Evolutionary conservation across 37 sponge, comb jelly and placozoan genomes (phyloP), one percentile per base, ranked within the genome.

Genomic region (Geodia barretti): DNA sequence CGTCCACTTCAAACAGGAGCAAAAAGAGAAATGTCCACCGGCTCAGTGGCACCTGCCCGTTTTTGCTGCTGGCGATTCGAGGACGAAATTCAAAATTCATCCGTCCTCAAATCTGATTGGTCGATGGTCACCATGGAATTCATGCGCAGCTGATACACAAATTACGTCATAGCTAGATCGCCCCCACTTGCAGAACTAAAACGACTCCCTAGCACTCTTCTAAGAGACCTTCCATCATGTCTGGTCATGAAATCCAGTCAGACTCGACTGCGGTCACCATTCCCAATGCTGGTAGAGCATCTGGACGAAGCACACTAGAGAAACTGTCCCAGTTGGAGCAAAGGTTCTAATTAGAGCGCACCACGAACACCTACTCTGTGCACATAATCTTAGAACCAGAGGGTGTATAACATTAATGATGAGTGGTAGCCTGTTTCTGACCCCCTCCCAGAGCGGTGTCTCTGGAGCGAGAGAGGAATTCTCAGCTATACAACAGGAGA

Each of bases 381-480:
- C n/a, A n/a, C n/a, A n/a, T n/a, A n/a, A n/a, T n/a, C n/a, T n/a
- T n/a, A n/a, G n/a, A n/a, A n/a, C n/a, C n/a, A n/a, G n/a, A n/a
- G n/a, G n/a, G n/a, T n/a, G n/a, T n/a, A n/a, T n/a, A n/a, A n/a
- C n/a, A n/a, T n/a, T n/a, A n/a, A n/a, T n/a, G n/a, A n/a, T n/a
- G n/a, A n/a, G n/a, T n/a, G n/a, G n/a, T n/a, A n/a, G n/a, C n/a
- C n/a, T n/a, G n/a, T n/a, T n/a, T n/a, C n/a, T n/a, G n/a, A n/a
- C n/a, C 54, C 54, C 14, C 7, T 47, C 54, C 7, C 66, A 93
- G 94, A 41, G 41, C 76, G 30, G 14, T 42, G 35, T 61, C 59
- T 39, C 64, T 93, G 39, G 89, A 91, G 37, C 85, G 71, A 78
- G 95, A 94, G 37, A 78, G 79, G 31, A 60, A 19, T 42, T 37